These are phyloP conservation scores for Micropoecilia bifurca DNA, from an alignment of 2,797 vertebrate species.

Conservation along the genomic window DNA sequence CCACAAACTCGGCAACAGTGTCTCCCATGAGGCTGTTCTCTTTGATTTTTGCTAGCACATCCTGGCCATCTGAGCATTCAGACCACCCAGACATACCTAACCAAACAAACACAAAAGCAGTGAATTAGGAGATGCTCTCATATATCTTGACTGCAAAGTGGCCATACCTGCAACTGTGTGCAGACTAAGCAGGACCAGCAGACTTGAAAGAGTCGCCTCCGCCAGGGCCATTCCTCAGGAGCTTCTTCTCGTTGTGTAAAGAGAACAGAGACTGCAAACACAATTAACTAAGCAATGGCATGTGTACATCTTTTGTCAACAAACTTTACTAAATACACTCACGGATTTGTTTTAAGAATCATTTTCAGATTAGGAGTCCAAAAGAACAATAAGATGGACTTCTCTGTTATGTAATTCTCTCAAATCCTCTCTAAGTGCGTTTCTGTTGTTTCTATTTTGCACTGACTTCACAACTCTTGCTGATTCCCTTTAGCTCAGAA, in stretches of 20 bases:
- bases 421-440: conserved; percentile 55
- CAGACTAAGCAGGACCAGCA: conserved; percentile 59
- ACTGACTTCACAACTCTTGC: background rate
- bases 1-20: conserved; percentile 77
- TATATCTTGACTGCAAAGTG: background rate
- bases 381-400: conserved; percentile 16
- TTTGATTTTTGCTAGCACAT: conserved; percentile 80
- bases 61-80: conserved; percentile 82
- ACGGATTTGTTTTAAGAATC: conserved; percentile 22
- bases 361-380: conserved; percentile 26
- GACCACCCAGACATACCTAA: conserved; percentile 77
- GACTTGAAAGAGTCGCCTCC: conserved; percentile 39
- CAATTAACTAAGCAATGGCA: conserved; percentile 1
- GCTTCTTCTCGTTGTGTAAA: conserved; percentile 30
- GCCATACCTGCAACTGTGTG: conserved; percentile 61
- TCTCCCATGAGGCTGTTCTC: conserved; percentile 87
- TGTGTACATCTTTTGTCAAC: background rate
- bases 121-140: background rate
- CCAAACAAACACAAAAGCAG: conserved; percentile 3
- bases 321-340: conserved; percentile 13
- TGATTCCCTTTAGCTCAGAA: background rate
- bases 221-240: conserved; percentile 60
- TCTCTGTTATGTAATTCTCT: conserved; percentile 34
- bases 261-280: conserved; percentile 1
- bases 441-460: conserved; percentile 10